Conservation (phyloP, 2,113 vertebrate genomes). For the Corythornis vintsioides region DNA sequence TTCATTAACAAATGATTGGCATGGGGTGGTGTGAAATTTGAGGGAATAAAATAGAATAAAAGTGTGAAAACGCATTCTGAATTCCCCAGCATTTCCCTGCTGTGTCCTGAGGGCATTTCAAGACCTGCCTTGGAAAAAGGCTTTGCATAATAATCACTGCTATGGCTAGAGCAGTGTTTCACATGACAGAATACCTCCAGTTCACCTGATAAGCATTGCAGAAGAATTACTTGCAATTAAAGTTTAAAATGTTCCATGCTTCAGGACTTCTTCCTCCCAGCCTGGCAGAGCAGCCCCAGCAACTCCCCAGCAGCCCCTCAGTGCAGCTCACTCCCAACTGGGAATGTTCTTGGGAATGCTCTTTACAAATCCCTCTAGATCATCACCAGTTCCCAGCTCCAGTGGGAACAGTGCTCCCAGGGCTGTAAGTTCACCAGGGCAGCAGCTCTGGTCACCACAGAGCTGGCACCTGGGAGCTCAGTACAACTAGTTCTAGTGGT, state of each 20-base stretch:
- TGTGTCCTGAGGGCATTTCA: conserved; percentile 41
- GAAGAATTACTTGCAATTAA: not conserved
- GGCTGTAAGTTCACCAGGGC: not conserved
- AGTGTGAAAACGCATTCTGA: not conserved
- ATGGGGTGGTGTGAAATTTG: not conserved
- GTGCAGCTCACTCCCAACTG: not conserved
- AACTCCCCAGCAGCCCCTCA: not conserved
- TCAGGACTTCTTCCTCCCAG: not conserved
- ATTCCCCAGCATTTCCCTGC: conserved; percentile 5
- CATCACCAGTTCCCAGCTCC: not conserved
- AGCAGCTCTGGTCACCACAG: not conserved
- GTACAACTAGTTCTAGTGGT: not conserved
- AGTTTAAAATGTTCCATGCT: not conserved
- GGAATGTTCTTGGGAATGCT: not conserved
- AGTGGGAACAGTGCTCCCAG: not conserved
- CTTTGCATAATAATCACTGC: conserved; percentile 55
- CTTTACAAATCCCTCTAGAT: not conserved
- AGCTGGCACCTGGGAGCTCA: not conserved
- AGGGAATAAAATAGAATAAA: conserved; percentile 29
- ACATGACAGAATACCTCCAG: conserved; percentile 27
- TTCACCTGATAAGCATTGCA: conserved; percentile 16
- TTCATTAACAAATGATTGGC: conserved; percentile 8
- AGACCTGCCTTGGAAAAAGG: conserved; percentile 37
- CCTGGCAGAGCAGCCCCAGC: not conserved
- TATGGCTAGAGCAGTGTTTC: conserved; percentile 7